phyloP scores from a whole-genome alignment of 2,113 vertebrate genomes.

The Pheucticus melanocephalus region DNA sequence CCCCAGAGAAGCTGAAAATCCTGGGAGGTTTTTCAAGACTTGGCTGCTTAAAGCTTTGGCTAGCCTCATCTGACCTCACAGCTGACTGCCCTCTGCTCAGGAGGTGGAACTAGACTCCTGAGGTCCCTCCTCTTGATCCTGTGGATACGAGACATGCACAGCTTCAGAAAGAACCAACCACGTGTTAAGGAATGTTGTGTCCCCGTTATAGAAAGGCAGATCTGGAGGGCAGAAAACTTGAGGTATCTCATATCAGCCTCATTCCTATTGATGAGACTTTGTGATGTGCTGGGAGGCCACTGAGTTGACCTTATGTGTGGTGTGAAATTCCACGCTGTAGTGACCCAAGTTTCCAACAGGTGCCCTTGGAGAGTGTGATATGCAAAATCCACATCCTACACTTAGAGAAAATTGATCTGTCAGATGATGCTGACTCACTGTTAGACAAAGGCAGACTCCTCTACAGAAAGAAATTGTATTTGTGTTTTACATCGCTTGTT shows the following conservation, averaged over 20 bases:
- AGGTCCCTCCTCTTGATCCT: neutral
- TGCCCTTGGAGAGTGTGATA: constrained; percentile 9
- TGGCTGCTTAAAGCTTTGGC: neutral
- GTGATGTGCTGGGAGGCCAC: neutral
- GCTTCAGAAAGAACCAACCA: neutral
- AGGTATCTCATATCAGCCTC: neutral
- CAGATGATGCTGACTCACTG: constrained; percentile 47
- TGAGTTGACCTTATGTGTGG: neutral
- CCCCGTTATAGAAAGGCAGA: neutral
- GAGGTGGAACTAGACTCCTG: neutral
- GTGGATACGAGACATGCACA: accelerated
- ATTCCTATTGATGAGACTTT: neutral
- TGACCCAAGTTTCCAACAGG: constrained; percentile 43
- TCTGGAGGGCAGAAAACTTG: neutral
- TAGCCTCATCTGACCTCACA: neutral
- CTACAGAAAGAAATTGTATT: neutral
- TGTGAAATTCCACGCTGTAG: constrained; percentile 56
- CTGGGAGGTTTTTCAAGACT: neutral
- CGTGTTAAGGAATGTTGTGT: neutral
- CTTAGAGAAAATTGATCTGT: constrained; percentile 31
- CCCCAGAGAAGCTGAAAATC: neutral
- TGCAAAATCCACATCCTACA: constrained; percentile 43
- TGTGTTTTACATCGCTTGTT: neutral
- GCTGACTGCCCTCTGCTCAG: neutral
- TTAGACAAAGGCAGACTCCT: constrained; percentile 18